A percentile compares a stretch with the other conserved stretches of the same genome.
Conservation (phyloP, 1,140 invertebrate species). For the Melanaphis sacchari region DNA sequence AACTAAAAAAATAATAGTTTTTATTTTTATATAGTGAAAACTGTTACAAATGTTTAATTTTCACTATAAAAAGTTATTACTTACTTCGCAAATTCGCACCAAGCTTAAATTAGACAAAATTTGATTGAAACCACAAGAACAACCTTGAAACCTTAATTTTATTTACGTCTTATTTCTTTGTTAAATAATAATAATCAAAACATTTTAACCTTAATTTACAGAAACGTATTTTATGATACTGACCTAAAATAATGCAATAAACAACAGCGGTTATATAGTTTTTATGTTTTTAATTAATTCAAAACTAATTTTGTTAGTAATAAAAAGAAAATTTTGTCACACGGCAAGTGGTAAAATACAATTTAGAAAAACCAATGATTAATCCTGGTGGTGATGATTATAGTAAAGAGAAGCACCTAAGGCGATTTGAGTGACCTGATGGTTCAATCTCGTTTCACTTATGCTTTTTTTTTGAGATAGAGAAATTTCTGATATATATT, state of each 20-base stretch:
- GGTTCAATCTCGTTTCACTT: neutral
- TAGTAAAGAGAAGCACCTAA: neutral
- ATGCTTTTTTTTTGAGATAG: neutral
- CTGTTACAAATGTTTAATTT: constrained; percentile 9
- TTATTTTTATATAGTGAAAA: neutral
- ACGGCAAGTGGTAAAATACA: neutral
- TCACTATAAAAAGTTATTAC: constrained; percentile 9
- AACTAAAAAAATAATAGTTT: neutral
- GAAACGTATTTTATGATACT: neutral
- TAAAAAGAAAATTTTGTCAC: neutral
- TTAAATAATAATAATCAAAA: constrained; percentile 1
- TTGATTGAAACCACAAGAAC: neutral
- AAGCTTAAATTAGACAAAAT: neutral
- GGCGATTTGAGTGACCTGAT: neutral
- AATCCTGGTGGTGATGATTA: neutral
- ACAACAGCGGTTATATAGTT: neutral
- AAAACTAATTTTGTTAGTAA: neutral
- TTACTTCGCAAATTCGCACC: neutral
- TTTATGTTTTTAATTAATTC: neutral
- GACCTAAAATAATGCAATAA: neutral
- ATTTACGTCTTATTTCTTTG: neutral
- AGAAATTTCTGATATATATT: neutral
- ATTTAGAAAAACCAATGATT: neutral
- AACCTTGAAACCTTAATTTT: neutral
- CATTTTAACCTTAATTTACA: neutral